Evolutionary conservation across 2,888 invertebrate species (phyloP), one percentile per base, ranked within the genome.

Genomic region (Lapara coniferarum): DNA sequence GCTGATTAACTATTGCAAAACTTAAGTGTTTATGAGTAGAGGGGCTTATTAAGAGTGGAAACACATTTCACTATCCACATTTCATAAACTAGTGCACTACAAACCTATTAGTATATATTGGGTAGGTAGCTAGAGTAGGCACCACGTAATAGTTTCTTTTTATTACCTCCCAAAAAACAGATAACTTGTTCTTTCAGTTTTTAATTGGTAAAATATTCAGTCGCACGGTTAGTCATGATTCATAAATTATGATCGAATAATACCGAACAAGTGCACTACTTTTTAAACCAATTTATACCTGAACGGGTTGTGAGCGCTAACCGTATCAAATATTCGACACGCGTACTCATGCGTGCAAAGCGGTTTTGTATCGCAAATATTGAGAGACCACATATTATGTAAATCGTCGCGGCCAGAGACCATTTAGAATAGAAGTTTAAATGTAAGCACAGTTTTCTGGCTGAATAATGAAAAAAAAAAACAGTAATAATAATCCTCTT

Each of bases 1-100:
- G 78, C 79, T 78, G 78, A 83, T 84, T 86, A 79, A 78, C 79
- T 79, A 77, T 81, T 83, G 80, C 82, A 79, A 79, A 78, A 79
- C 76, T 77, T 79, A 69, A 63, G 63, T 63, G 59, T 59, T 16
- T 44, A 16, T 19, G 16, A 12, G 46, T 49, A 19, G 63, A 8
- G 2, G 1, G 19, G 19, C 12, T 44, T 46, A 59, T 19, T 63
- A 19, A 63, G 46, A 59, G 49, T 19, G 6, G 13, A 49, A 63
- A 5, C 19, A 19, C 19, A 25, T 19, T n/a, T 44, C 16, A 63
- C 10, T 16, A 19, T 16, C 44, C 10, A 63, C 25, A 25, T 25
- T 25, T 2, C 25, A 25, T 2, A 25, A 25, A 25, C 25, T 2
- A 25, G 2, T 25, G 25, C 25, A 25, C 25, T 25, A 25, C 25